Evolutionary conservation across 2,113 vertebrate species (phyloP).

Genomic region (Holacanthus passer): DNA sequence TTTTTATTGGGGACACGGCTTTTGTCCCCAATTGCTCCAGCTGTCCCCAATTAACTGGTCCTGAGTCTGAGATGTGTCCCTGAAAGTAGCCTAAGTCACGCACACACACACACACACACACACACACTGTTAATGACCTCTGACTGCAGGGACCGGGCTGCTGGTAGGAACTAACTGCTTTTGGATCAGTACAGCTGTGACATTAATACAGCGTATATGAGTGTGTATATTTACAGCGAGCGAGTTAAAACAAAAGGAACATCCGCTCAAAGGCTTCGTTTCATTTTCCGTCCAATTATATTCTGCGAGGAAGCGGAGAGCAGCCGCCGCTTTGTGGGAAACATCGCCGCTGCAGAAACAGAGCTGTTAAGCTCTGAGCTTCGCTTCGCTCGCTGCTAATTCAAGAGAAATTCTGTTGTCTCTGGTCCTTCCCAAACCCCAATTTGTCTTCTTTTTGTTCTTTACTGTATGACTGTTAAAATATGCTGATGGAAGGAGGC

Average conservation of each 20-base stretch:
- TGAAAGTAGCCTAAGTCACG: too few relatives aligned
- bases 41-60: too few relatives aligned
- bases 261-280: slow-evolving; percentile 51
- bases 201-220: slow-evolving; percentile 50
- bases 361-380: slow-evolving; percentile 72
- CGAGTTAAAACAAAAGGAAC: slow-evolving; percentile 56
- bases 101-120: slow-evolving; percentile 26
- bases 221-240: slow-evolving; percentile 47
- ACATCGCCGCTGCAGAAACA: slow-evolving; percentile 53
- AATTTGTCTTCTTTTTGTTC: slow-evolving; percentile 80
- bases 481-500: slow-evolving; percentile 82
- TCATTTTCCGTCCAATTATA: slow-evolving; percentile 76
- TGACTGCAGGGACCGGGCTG: slow-evolving; percentile 43
- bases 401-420: slow-evolving; percentile 69
- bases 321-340: slow-evolving; percentile 42
- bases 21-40: too few relatives aligned
- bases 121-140: slow-evolving; percentile 60
- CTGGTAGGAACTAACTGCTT: slow-evolving; percentile 61
- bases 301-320: slow-evolving; percentile 45
- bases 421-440: slow-evolving; percentile 71
- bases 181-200: slow-evolving; percentile 58
- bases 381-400: slow-evolving; percentile 61
- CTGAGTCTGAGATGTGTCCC: too few relatives aligned
- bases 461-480: slow-evolving; percentile 73
- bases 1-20: too few relatives aligned